These are phyloP conservation scores for Lepidothrix coronata DNA, from an alignment of 2,113 vertebrate species.

Conservation along the genomic window DNA sequence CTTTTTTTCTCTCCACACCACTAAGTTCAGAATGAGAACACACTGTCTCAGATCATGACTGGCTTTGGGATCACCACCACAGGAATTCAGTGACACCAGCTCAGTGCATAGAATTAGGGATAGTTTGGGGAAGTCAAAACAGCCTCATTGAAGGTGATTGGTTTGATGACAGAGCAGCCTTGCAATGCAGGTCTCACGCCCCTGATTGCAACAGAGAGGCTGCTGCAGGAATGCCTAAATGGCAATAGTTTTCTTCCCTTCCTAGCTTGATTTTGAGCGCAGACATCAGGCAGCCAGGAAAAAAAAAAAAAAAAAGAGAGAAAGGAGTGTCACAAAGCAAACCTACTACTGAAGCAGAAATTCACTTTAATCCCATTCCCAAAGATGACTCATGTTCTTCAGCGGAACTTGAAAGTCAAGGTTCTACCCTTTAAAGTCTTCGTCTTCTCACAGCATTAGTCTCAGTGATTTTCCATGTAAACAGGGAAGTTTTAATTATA, in stretches of 20 bases:
- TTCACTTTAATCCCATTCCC: constrained; percentile 54
- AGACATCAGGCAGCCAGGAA: background rate
- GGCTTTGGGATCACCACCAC: background rate
- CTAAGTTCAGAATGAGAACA: background rate
- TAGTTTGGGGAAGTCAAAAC: background rate
- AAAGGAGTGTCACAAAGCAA: background rate
- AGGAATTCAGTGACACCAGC: background rate
- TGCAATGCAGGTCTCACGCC: background rate
- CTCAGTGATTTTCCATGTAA: constrained; percentile 39
- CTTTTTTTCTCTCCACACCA: background rate
- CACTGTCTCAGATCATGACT: background rate
- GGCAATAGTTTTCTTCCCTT: background rate
- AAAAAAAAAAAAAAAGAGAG: background rate
- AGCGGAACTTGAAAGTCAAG: constrained; percentile 11
- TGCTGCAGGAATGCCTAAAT: background rate
- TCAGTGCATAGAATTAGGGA: background rate
- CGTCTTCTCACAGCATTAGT: background rate
- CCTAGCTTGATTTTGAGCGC: background rate
- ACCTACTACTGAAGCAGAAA: background rate
- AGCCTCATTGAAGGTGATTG: background rate
- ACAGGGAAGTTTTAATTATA: constrained; percentile 53
- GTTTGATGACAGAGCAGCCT: background rate
- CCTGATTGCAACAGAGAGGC: background rate
- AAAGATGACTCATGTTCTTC: constrained; percentile 26
- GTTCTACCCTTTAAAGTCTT: constrained; percentile 1